Conservation (phyloP, 2,888 invertebrate species). For the Abscondita cerata region DNA sequence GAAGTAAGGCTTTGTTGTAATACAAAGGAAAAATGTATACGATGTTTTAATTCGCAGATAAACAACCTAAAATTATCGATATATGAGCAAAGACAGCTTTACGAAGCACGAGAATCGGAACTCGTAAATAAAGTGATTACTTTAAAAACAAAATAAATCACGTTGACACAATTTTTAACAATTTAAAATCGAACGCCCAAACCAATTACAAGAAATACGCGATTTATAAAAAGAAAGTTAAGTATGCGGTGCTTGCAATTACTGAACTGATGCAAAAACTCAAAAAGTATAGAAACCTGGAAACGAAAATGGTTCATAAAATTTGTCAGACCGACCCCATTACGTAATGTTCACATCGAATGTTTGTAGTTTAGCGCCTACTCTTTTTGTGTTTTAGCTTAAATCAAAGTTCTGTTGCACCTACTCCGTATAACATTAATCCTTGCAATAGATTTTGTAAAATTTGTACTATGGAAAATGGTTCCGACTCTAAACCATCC, state of each 20-base stretch:
- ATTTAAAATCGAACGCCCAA: background rate
- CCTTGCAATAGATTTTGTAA: no score
- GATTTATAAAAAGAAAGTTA: conserved; percentile 32
- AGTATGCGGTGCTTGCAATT: conserved; percentile 26
- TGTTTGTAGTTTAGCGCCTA: no score
- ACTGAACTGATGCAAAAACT: conserved; percentile 13
- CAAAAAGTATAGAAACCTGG: background rate
- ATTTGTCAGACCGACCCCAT: conserved; percentile 16
- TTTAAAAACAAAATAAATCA: conserved; percentile 5
- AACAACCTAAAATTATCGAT: conserved; percentile 7
- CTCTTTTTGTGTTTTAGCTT: no score
- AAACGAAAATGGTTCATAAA: conserved; percentile 11
- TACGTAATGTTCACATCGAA: conserved; percentile 37
- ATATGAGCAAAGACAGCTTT: conserved; percentile 12
- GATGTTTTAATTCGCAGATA: conserved; percentile 10
- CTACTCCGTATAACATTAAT: no score
- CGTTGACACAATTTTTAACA: background rate
- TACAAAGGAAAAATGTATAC: no score
- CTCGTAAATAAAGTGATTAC: conserved; percentile 14
- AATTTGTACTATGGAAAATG: no score
- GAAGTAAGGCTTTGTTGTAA: conserved; percentile 16
- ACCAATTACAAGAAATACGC: conserved; percentile 25
- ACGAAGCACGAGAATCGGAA: conserved; percentile 15
- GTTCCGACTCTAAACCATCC: no score
- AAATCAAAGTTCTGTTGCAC: no score